Evolutionary conservation across 2,888 invertebrate species (phyloP), one percentile per base, ranked within the genome.

Genomic region (Resseliella maxima): DNA sequence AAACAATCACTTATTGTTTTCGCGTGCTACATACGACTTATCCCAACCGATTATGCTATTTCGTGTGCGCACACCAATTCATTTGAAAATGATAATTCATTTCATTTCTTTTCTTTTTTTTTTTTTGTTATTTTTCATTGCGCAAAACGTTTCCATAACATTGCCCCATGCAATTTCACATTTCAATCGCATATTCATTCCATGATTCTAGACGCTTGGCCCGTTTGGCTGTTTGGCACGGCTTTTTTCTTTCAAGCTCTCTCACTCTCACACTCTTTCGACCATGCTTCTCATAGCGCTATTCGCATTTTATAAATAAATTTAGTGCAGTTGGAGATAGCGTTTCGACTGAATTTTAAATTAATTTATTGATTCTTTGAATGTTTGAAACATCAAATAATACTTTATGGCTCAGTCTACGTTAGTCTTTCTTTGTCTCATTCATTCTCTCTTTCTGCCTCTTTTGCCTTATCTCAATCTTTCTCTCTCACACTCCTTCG

Each of bases 1-100:
- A 72, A 27, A 72, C 72, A 72, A 72, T 72, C 72, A 31, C n/a
- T 72, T 72, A 72, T 72, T 72, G 72, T 72, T 72, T 72, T 31
- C n/a, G 72, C 72, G 72, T 72, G 72, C 72, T 12, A 0, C 72
- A 15, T 72, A 31, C 31, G 31, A 12, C 27, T 72, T 31, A 72
- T 72, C 72, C 72, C 72, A 72, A 31, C 31, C 27, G 31, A 72
- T 72, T 72, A 31, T 72, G 27, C 72, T n/a, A 15, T 31, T 12
- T 50, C 50, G 50, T 15, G 31, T 31, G 31, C 72, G 31, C 72
- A 31, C 72, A 59, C 24, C 3, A 59, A 59, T 2, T 59, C 59
- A 59, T 59, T n/a, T 15, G 35, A 72, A 72, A 72, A 72, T 72
- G 31, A 72, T 72, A 31, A 72, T 31, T 72, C 31, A 27, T 31